A percentile compares a stretch with the other conserved stretches of the same genome.
Evolutionary conservation across 2,888 invertebrate genomes (phyloP).

Genomic region (Colostygia pectinataria): DNA sequence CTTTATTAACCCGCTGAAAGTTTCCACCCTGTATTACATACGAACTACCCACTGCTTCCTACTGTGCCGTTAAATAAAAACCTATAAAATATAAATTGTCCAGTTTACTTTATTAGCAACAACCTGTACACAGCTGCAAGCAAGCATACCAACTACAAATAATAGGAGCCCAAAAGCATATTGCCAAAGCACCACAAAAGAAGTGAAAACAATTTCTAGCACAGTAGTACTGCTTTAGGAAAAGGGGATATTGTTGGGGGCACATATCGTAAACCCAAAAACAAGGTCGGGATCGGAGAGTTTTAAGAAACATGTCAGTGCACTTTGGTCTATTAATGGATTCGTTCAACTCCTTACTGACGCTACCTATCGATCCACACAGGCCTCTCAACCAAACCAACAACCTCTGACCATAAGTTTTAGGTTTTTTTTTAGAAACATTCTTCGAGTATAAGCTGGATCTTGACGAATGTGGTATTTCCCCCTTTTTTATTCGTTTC

Average conservation of each 20-base stretch:
- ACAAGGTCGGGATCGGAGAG: constrained; percentile 30
- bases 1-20: too few relatives aligned
- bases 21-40: too few relatives aligned
- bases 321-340: constrained; percentile 14
- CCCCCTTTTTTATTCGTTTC: too few relatives aligned
- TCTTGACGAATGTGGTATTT: too few relatives aligned
- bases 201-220: constrained; percentile 28
- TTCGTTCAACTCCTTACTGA: background rate
- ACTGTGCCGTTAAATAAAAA: too few relatives aligned
- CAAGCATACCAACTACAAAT: constrained; percentile 41
- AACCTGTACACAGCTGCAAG: constrained; percentile 19
- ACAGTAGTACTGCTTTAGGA: constrained; percentile 34
- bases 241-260: constrained; percentile 43
- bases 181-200: constrained; percentile 34
- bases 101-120: constrained; percentile 3
- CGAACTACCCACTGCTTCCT: too few relatives aligned
- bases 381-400: background rate
- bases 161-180: constrained; percentile 54
- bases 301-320: constrained; percentile 30
- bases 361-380: background rate
- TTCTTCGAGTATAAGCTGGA: too few relatives aligned
- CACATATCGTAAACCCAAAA: constrained; percentile 30
- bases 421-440: background rate
- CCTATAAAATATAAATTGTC: background rate
- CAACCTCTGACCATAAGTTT: background rate